Conservation (phyloP, 2,797 vertebrate genomes). For the Bovichtus diacanthus region DNA sequence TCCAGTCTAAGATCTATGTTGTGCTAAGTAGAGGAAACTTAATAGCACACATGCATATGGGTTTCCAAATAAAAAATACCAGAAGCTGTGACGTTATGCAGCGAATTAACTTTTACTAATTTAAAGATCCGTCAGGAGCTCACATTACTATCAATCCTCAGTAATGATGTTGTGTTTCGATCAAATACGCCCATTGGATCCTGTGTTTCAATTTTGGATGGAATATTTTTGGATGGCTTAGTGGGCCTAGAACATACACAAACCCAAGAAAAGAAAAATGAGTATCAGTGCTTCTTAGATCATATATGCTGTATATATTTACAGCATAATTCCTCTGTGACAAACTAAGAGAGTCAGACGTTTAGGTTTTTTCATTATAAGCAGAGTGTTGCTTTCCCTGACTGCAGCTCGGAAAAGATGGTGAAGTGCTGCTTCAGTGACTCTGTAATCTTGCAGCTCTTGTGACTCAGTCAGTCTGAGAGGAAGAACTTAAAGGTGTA, state of each 20-base stretch:
- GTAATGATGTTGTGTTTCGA: background rate
- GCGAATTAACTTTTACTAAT: too few species aligned
- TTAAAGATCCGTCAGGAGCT: background rate
- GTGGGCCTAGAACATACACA: too few species aligned
- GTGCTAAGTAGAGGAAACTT: background rate
- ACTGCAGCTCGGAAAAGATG: constrained; percentile 17
- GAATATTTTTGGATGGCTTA: background rate
- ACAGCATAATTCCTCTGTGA: too few species aligned
- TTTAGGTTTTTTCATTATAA: background rate
- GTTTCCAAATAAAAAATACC: background rate
- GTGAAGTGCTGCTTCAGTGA: background rate
- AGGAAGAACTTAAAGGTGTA: background rate
- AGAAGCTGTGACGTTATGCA: background rate
- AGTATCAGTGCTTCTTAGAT: too few species aligned
- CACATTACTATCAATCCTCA: background rate
- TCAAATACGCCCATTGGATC: too few species aligned
- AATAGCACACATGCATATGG: background rate
- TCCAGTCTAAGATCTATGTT: too few species aligned
- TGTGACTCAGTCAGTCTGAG: background rate
- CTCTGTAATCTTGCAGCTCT: background rate
- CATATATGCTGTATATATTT: background rate
- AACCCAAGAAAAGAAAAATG: too few species aligned
- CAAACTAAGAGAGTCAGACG: background rate
- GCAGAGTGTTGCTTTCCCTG: background rate
- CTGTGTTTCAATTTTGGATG: background rate